These are phyloP conservation scores for Chelonia mydas DNA, from an alignment of 2,797 vertebrate species.

Conservation along the genomic window DNA sequence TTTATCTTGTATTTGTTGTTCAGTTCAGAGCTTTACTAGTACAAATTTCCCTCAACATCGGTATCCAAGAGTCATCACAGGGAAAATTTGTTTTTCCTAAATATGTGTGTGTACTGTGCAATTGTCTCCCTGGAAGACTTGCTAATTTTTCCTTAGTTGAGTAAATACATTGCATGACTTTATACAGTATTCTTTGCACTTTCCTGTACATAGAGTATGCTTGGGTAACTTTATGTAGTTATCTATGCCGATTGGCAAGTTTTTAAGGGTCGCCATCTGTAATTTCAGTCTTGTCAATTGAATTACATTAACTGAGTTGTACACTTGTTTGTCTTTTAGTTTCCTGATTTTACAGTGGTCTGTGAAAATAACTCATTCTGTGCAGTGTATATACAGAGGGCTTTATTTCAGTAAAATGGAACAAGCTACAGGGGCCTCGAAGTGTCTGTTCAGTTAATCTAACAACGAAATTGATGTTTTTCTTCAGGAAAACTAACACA, in stretches of 20 bases:
- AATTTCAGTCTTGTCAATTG: not conserved
- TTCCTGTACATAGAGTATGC: not conserved
- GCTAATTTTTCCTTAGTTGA: not conserved
- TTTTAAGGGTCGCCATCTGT: not conserved
- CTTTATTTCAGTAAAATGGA: not conserved
- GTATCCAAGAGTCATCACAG: not conserved
- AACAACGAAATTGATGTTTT: not conserved
- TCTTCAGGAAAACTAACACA: not conserved
- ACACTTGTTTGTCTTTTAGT: not conserved
- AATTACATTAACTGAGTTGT: not conserved
- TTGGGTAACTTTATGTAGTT: not conserved
- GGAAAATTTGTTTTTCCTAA: not conserved
- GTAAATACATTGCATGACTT: not conserved
- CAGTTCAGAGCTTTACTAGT: not conserved
- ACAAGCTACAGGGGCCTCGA: not conserved
- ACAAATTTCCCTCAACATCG: not conserved
- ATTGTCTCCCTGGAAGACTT: not conserved
- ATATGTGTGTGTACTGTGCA: not conserved
- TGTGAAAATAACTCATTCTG: not conserved
- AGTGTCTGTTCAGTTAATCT: not conserved
- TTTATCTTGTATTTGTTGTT: not conserved
- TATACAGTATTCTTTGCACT: not conserved
- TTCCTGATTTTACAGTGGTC: not conserved
- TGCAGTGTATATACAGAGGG: not conserved
- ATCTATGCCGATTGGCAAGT: not conserved